phyloP scores from a whole-genome alignment of 2,797 vertebrate genomes.

The Poeciliopsis gracilis region DNA sequence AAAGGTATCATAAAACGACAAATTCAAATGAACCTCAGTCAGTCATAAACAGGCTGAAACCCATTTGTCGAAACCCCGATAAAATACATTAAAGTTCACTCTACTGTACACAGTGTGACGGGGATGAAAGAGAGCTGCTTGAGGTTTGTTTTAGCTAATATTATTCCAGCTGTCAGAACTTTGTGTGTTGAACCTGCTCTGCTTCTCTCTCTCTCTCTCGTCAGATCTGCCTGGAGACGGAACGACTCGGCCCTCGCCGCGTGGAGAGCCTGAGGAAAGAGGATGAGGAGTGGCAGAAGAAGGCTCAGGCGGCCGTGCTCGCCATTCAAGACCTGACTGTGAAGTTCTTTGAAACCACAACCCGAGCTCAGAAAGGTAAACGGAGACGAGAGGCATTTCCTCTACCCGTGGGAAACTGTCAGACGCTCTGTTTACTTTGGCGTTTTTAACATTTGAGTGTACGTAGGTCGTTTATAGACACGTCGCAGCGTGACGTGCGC shows the following conservation, averaged over 20 bases:
- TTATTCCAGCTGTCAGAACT: not conserved
- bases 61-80: not conserved
- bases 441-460: not conserved
- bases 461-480: not conserved
- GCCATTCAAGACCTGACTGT: constrained; percentile 97
- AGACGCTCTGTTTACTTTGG: not conserved
- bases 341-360: constrained; percentile 97
- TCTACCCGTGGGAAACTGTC: not conserved
- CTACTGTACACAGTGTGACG: not conserved
- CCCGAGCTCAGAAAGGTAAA: constrained; percentile 94
- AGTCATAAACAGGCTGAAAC: not conserved
- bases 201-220: not conserved
- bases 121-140: not conserved
- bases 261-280: constrained; percentile 92
- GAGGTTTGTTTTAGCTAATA: not conserved
- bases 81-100: not conserved
- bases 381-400: constrained; percentile 13
- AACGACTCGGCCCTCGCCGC: constrained; percentile 94
- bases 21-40: not conserved
- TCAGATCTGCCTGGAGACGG: constrained; percentile 95
- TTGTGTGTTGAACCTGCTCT: not conserved
- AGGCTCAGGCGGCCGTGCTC: constrained; percentile 92
- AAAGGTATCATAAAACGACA: not conserved
- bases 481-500: too few relatives aligned
- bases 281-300: constrained; percentile 95